Conservation (phyloP, 2,888 invertebrate species). For the Marronus borbonicus region DNA sequence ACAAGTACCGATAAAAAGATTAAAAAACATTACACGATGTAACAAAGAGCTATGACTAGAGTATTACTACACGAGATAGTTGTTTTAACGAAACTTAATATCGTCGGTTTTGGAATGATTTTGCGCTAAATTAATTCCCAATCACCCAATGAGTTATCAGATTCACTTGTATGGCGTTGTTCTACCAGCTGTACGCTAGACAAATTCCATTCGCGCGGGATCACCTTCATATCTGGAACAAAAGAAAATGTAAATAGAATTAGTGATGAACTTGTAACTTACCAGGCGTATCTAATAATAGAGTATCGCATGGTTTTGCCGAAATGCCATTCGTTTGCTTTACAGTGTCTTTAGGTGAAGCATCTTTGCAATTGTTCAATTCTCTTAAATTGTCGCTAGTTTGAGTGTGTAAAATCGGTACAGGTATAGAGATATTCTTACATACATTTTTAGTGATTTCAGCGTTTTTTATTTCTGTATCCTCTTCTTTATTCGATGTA, state of each 20-base stretch:
- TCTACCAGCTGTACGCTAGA: slow-evolving; percentile 68
- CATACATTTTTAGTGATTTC: slow-evolving; percentile 3
- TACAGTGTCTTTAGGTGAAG: not conserved
- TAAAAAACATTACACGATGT: slow-evolving; percentile 22
- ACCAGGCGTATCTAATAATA: slow-evolving; percentile 45
- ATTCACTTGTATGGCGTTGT: slow-evolving; percentile 58
- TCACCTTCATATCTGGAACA: slow-evolving; percentile 33
- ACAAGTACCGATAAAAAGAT: slow-evolving; percentile 22
- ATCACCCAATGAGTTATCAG: slow-evolving; percentile 65
- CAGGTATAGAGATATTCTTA: slow-evolving; percentile 18
- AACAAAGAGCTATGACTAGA: slow-evolving; percentile 39
- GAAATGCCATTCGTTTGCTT: slow-evolving; percentile 14
- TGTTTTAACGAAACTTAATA: slow-evolving; percentile 17
- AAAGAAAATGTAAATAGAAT: slow-evolving; percentile 19
- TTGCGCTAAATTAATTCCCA: slow-evolving; percentile 66
- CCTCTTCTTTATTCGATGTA: slow-evolving; percentile 14
- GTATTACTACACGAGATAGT: slow-evolving; percentile 20
- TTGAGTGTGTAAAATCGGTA: slow-evolving; percentile 13
- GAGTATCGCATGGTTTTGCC: slow-evolving; percentile 1
- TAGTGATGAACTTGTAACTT: slow-evolving; percentile 12
- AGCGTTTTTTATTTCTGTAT: slow-evolving; percentile 3
- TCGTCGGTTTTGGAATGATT: slow-evolving; percentile 33
- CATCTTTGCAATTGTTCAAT: not conserved
- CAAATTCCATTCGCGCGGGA: slow-evolving; percentile 72
- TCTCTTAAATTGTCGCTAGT: slow-evolving; percentile 8